These are phyloP conservation scores for Cossypha heuglini DNA, from an alignment of 2,797 vertebrate species.

Conservation along the genomic window DNA sequence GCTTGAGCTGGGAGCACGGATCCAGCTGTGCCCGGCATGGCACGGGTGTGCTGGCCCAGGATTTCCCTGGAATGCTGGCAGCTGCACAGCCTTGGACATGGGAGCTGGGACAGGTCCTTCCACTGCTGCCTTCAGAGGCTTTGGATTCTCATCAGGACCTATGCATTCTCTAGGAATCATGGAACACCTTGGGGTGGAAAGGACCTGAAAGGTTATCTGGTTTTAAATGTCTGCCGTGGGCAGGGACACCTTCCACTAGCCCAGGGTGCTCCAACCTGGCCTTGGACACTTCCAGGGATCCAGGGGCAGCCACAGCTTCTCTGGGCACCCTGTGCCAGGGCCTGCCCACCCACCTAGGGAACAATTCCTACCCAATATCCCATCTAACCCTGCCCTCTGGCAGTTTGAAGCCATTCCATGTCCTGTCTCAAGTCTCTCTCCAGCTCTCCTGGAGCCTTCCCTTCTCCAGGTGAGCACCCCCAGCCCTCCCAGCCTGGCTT, in stretches of 20 bases:
- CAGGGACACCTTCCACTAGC: background rate
- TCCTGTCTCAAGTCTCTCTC: background rate
- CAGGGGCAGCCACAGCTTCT: background rate
- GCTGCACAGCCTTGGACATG: accelerated
- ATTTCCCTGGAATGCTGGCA: accelerated
- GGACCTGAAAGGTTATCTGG: background rate
- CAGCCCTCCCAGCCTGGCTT: background rate
- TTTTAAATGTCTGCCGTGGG: background rate
- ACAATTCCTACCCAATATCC: background rate
- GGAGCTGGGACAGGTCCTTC: background rate
- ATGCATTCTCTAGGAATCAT: background rate
- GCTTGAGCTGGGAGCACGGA: accelerated
- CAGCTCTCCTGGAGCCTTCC: background rate
- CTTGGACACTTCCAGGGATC: background rate
- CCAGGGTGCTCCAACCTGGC: background rate
- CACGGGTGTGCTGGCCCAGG: accelerated
- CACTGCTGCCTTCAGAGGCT: background rate
- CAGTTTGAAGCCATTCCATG: background rate
- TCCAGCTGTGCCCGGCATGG: background rate
- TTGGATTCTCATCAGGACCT: background rate
- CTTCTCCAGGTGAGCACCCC: too few species aligned
- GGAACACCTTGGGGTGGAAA: background rate
- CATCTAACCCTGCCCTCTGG: too few species aligned
- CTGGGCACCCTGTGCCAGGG: background rate
- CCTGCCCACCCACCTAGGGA: accelerated